Evolutionary conservation across 2,797 vertebrate genomes (phyloP), one percentile per base, ranked within the genome.

Genomic region (Eremophila alpestris): DNA sequence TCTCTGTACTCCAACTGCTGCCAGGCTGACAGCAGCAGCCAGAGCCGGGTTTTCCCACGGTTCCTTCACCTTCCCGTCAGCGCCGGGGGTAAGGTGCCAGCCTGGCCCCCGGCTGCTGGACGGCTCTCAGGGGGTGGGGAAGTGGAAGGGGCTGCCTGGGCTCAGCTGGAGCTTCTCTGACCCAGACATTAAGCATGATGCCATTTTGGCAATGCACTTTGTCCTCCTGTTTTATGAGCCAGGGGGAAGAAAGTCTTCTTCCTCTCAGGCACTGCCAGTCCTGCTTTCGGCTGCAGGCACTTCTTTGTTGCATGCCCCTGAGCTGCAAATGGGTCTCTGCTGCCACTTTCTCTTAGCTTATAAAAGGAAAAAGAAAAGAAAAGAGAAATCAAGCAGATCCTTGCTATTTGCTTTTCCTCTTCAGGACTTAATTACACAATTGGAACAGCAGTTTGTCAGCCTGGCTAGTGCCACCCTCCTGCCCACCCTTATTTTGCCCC

Each of bases 251-350:
- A 13, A 30, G 38, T 84, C 74, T 36, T 87, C 52, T 63, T 94
- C 74, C 49, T 88, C 77, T n/a, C 3, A 0, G 34, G 34, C 48
- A 45, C 22, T 7, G 5, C n/a, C 6, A 12, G 43, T 54, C 41
- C 36, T 34, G 46, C 29, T 93, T 77, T 78, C 13, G 1, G 54
- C 56, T 9, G 2, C 59, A 51, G 64, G 32, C 10, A 1, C 20
- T 51, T 11, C 29, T 46, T 84, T 3, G 5, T 27, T 13, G 1
- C 2, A 2, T 0, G 0, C 22, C 30, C 27, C 60, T n/a, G 63
- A 76, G 52, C 51, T 82, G 73, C 34, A 85, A 38, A 63, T 16
- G 38, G 17, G 29, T 74, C 24, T 84, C 55, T 75, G 70, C 59
- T 75, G 58, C 54, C 5, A 1, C 11, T 63, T 67, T 32, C 48